Evolutionary conservation across 2,888 invertebrate genomes (phyloP).

Genomic region (Andrena flavipes): DNA sequence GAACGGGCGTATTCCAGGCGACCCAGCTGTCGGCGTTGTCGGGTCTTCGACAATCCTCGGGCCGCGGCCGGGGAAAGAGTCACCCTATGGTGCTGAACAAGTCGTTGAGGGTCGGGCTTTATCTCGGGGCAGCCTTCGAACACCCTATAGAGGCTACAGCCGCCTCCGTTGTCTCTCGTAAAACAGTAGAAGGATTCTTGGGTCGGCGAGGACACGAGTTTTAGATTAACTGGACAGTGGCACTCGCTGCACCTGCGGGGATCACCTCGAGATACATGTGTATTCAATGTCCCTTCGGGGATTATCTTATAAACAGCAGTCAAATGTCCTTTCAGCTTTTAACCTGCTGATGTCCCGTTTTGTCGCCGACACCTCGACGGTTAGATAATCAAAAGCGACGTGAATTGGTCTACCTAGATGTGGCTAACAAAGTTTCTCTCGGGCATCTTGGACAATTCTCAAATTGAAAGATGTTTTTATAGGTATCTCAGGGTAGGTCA

Average conservation of each 20-base stretch:
- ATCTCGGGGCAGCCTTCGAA: constrained; percentile 50
- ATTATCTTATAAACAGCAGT: constrained; percentile 27
- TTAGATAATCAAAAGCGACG: neutral
- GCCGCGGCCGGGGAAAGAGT: constrained; percentile 31
- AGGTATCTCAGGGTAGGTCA: no score
- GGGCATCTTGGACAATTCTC: neutral
- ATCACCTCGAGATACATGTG: constrained; percentile 46
- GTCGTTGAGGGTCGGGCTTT: constrained; percentile 53
- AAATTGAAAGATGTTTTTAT: no score
- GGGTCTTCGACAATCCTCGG: constrained; percentile 37
- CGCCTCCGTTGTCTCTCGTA: constrained; percentile 47
- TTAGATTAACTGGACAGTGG: constrained; percentile 58
- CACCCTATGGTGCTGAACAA: constrained; percentile 50
- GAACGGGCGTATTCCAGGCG: constrained; percentile 39
- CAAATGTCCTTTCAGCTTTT: constrained; percentile 1
- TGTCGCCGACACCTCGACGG: neutral
- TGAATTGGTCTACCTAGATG: neutral
- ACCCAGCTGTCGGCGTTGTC: constrained; percentile 66
- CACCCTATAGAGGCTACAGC: constrained; percentile 48
- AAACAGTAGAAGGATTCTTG: constrained; percentile 56
- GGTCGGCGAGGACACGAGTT: constrained; percentile 52
- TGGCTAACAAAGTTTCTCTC: neutral
- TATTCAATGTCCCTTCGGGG: constrained; percentile 16
- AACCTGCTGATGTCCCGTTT: neutral
- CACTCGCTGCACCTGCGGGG: constrained; percentile 48